A percentile compares a stretch with the other conserved stretches of the same genome.
These are phyloP conservation scores for Chiridota heheva DNA, from an alignment of 35 echinoderm and acorn worm species.

Conservation along the genomic window DNA sequence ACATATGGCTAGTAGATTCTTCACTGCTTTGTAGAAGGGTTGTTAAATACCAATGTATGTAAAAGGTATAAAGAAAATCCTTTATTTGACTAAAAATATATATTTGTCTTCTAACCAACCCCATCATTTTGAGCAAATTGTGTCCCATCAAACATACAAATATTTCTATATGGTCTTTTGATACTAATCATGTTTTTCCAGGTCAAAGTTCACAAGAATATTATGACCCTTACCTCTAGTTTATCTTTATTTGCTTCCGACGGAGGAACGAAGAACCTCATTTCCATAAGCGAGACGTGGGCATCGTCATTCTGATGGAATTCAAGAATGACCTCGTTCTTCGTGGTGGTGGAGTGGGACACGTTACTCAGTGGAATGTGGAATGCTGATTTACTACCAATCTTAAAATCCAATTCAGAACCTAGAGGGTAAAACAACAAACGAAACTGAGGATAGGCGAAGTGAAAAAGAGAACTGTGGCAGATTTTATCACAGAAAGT, in stretches of 20 bases:
- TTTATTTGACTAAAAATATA: too few relatives aligned
- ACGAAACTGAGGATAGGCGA: neutral
- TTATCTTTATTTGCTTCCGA: constrained; percentile 62
- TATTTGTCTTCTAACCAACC: too few relatives aligned
- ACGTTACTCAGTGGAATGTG: constrained; percentile 90
- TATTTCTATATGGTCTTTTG: too few relatives aligned
- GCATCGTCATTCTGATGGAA: constrained; percentile 99
- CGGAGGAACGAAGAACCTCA: constrained; percentile 95
- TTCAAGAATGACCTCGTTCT: constrained; percentile 97
- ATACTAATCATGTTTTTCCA: neutral
- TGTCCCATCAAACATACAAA: too few relatives aligned
- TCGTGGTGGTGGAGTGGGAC: constrained; percentile 73
- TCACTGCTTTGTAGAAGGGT: too few relatives aligned
- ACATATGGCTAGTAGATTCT: too few relatives aligned
- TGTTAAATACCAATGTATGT: too few relatives aligned
- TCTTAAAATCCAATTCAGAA: constrained; percentile 81
- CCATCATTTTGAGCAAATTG: too few relatives aligned
- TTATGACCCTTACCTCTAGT: constrained; percentile 76
- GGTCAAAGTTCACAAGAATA: too few relatives aligned
- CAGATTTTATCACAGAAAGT: neutral
- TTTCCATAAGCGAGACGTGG: constrained; percentile 95
- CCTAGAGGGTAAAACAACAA: constrained; percentile 43
- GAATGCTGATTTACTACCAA: constrained; percentile 89
- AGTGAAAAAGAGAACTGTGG: neutral
- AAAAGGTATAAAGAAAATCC: too few relatives aligned